These are phyloP conservation scores for Chloromyia formosa DNA, from an alignment of 2,888 invertebrate species.

Conservation along the genomic window DNA sequence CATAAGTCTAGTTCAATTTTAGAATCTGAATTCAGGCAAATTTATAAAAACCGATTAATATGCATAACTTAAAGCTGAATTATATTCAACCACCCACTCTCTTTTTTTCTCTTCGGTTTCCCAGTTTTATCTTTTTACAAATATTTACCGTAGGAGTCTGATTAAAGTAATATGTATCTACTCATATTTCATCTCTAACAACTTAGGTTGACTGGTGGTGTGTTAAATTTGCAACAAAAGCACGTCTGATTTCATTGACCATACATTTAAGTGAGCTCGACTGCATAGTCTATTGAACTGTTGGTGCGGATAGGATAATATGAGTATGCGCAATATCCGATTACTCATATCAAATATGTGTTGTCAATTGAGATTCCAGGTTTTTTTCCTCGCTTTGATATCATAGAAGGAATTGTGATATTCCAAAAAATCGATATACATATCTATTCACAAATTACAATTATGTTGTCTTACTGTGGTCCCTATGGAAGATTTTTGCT, in stretches of 20 bases:
- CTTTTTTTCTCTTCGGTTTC: background rate
- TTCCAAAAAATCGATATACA: too few species aligned
- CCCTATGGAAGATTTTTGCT: too few species aligned
- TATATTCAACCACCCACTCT: too few species aligned
- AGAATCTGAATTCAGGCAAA: too few species aligned
- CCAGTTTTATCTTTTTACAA: conserved; percentile 15
- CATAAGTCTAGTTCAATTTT: too few species aligned
- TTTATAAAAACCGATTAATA: too few species aligned
- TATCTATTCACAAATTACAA: too few species aligned
- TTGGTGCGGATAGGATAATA: background rate
- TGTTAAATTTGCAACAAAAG: background rate
- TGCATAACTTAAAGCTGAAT: too few species aligned
- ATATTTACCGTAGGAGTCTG: conserved; percentile 7
- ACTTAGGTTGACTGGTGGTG: background rate
- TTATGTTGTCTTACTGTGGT: too few species aligned
- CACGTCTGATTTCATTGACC: conserved; percentile 1
- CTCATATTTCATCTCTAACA: background rate
- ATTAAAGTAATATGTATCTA: background rate
- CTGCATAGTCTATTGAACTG: conserved; percentile 20
- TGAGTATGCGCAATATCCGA: too few species aligned
- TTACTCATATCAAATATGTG: conserved; percentile 12
- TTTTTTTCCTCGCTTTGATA: background rate
- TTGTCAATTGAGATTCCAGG: background rate
- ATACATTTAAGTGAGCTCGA: conserved; percentile 2
- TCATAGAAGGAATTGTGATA: background rate